Percentiles rank a stretch among this genome's conserved stretches.
Evolutionary conservation across 1,140 invertebrate species (phyloP).

Genomic region (Chironomus striatipennis): DNA sequence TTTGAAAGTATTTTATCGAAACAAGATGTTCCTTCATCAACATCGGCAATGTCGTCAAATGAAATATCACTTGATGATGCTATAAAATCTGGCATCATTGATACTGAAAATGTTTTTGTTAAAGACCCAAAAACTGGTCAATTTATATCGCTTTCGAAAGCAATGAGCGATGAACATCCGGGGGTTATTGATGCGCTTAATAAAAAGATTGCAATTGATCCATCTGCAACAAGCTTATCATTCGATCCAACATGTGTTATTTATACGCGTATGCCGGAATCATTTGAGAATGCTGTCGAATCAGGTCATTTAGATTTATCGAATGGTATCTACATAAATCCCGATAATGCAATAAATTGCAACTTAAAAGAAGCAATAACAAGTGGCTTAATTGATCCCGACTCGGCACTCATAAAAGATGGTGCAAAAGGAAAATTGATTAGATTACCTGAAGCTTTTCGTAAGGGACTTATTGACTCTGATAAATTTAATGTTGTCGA

Average conservation of each 20-base stretch:
- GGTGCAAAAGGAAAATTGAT: constrained; percentile 68
- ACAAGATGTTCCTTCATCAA: constrained; percentile 30
- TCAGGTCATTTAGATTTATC: constrained; percentile 57
- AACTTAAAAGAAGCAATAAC: constrained; percentile 76
- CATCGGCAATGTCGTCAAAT: constrained; percentile 43
- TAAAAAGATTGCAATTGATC: constrained; percentile 47
- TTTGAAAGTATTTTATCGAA: constrained; percentile 36
- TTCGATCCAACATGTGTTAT: constrained; percentile 66
- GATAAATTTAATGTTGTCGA: constrained; percentile 78
- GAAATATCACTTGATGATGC: constrained; percentile 73
- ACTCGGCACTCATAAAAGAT: constrained; percentile 83
- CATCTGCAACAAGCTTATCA: constrained; percentile 55
- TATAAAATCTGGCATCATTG: constrained; percentile 63
- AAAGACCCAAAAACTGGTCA: constrained; percentile 67
- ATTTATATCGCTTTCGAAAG: constrained; percentile 61
- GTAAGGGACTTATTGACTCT: constrained; percentile 76
- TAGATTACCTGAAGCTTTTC: constrained; percentile 76
- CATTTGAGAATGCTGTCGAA: constrained; percentile 70
- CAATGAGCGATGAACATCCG: constrained; percentile 52
- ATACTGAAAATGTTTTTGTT: constrained; percentile 64
- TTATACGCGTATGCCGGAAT: constrained; percentile 59
- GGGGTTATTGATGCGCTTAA: constrained; percentile 52
- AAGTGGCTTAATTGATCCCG: constrained; percentile 74
- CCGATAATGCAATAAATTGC: constrained; percentile 46
- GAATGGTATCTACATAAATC: constrained; percentile 44